These are phyloP conservation scores for Daktulosphaira vitifoliae DNA, from an alignment of 1,140 invertebrate genomes.

Conservation along the genomic window DNA sequence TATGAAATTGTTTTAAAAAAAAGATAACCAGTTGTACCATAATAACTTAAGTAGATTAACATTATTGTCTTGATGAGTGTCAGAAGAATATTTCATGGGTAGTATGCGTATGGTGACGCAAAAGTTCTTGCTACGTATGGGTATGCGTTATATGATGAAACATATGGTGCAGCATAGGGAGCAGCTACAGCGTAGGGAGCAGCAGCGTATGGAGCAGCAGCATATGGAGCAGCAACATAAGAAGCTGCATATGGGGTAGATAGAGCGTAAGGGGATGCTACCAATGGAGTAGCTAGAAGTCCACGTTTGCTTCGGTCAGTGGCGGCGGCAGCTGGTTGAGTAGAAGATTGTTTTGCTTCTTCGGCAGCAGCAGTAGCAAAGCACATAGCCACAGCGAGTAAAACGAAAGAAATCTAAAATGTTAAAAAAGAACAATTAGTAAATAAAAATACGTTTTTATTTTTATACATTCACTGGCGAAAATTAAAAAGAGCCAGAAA, in stretches of 20 bases:
- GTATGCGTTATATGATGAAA: conserved; percentile 16
- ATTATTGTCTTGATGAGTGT: too few species aligned
- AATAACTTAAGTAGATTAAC: too few species aligned
- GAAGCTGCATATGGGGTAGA: not conserved
- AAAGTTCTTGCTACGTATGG: conserved; percentile 17
- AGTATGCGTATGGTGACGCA: conserved; percentile 21
- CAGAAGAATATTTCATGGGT: conserved; percentile 9
- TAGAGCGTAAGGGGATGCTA: not conserved
- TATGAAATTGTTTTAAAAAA: too few species aligned
- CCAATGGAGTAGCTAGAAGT: not conserved
- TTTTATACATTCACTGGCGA: too few species aligned
- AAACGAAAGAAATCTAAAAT: conserved; percentile 13
- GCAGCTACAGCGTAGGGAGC: not conserved
- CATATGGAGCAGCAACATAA: not conserved
- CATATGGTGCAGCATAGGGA: conserved; percentile 11
- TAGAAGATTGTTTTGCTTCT: not conserved
- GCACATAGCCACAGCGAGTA: conserved; percentile 5
- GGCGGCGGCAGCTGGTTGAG: not conserved
- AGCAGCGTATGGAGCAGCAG: not conserved
- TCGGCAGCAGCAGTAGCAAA: conserved; percentile 9
- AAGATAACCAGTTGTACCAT: too few species aligned
- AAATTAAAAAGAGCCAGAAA: too few species aligned
- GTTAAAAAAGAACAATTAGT: too few species aligned
- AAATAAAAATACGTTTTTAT: too few species aligned
- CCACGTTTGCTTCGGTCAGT: conserved; percentile 19